Evolutionary conservation across 2,797 vertebrate genomes (phyloP), one percentile per base, ranked within the genome.

Genomic region (Oreonectes daqikongensis): DNA sequence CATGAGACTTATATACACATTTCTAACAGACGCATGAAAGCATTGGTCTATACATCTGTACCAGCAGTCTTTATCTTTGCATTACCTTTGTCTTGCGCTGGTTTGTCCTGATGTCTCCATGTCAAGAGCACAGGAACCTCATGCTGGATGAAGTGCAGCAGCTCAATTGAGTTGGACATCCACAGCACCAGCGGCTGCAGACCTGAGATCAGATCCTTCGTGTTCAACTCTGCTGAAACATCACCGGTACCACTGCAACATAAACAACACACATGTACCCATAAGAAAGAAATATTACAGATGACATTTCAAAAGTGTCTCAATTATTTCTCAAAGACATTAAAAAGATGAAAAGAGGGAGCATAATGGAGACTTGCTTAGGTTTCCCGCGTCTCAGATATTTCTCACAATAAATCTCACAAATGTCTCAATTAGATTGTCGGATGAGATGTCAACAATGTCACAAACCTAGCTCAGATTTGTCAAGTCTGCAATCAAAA

Each of bases 81-180:
- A 10, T 52, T 81, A 92, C 91, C 90, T 85, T 80, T 63, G 18
- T 83, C 79, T 17, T 85, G 81, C 18, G 79, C 84, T 66, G 81
- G 79, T 82, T 85, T 81, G 59, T 84, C 79, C 60, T 78, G 77
- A 30, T 74, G 73, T 61, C 79, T 90, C 86, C 88, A 91, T 35
- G 87, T 88, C 79, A 94, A 84, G 72, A 94, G 91, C 82, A 87
- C 87, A 64, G 94, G 94, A 63, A 94, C 91, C 14, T 92, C 89
- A 0, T 91, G 92, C 79, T 94, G 92, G 76, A 93, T 85, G 83
- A 94, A 93, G 87, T 92, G 92, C 81, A 94, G 90, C 73, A 94
- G 88, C 53, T 94, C 93, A 1, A 94, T 90, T 78, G 92, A 87
- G 90, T 94, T 94, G 73, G 93, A 88, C 93, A 94, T 93, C 93